Evolutionary conservation across 1,140 invertebrate genomes (phyloP), one percentile per base, ranked within the genome.

Genomic region (Drosophila bipectinata): DNA sequence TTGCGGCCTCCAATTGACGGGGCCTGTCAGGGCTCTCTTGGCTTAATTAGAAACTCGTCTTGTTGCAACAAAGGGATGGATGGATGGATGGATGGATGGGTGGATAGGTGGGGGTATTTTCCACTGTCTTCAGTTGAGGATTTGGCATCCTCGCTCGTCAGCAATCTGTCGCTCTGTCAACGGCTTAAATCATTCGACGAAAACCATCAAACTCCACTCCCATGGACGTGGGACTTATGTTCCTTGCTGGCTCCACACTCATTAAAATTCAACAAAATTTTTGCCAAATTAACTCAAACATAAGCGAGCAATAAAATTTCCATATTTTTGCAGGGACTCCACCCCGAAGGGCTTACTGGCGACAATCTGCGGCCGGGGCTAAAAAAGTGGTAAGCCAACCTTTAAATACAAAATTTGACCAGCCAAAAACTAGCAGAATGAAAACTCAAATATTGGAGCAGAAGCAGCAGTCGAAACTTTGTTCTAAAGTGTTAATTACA

Each of bases 261-360:
- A 88, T 88, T 88, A 88, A 88, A 88, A 88, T 88, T 88, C 83
- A 89, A 89, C 84, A 88, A 88, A 88, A 88, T 83, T 88, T 84
- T 88, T 88, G 83, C 83, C 83, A 88, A 88, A 88, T 88, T 88
- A 88, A 88, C 83, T 89, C 83, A 88, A 88, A 88, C 83, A 88
- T 89, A 88, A 83, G 83, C 83, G 83, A 83, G 84, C 83, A 84
- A 88, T 88, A 88, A 88, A 88, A 88, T 88, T 88, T 88, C 83
- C 83, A 88, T 88, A 88, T 88, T 88, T 83, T 79, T 72, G 48
- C 63, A 45, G 61, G 28, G 57, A 47, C 39, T 45, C 56, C 32
- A 1, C 8, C 14, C 12, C 1, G 5, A 21, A 7, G 12, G 28
- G 21, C 45, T 30, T 41, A 41, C 59, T 39, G 44, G 53, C 48